phyloP scores from a whole-genome alignment of 2,888 invertebrate genomes.

The Drosophila paucipuncta region DNA sequence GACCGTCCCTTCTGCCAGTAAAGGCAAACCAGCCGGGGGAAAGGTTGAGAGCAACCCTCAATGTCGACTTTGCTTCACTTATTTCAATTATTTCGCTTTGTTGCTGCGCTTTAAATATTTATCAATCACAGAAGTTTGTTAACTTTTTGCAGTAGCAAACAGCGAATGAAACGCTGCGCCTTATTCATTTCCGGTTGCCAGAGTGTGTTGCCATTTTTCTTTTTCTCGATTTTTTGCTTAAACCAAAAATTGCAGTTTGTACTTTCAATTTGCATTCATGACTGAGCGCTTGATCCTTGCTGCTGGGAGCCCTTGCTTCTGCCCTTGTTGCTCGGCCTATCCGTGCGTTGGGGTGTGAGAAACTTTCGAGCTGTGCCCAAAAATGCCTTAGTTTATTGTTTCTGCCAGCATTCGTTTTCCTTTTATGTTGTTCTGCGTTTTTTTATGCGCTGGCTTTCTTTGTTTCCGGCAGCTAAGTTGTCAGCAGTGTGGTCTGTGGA shows the following conservation, averaged over 20 bases:
- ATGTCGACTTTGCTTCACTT: constrained; percentile 83
- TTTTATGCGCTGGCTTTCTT: background rate
- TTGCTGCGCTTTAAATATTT: constrained; percentile 85
- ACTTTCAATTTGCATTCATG: constrained; percentile 71
- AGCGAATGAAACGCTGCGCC: constrained; percentile 12
- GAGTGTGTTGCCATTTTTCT: background rate
- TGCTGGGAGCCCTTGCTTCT: constrained; percentile 1
- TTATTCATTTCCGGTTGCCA: constrained; percentile 54
- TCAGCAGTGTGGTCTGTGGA: constrained; percentile 57
- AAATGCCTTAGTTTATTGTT: constrained; percentile 60
- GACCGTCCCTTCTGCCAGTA: background rate
- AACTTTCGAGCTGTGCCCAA: constrained; percentile 46
- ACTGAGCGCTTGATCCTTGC: constrained; percentile 56
- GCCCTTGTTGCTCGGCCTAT: constrained; percentile 33
- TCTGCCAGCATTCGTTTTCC: constrained; percentile 9
- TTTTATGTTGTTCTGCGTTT: constrained; percentile 3
- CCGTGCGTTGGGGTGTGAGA: constrained; percentile 7
- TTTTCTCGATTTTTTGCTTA: background rate
- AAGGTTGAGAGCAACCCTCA: constrained; percentile 54
- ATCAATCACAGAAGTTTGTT: constrained; percentile 85
- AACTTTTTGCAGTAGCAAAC: constrained; percentile 66
- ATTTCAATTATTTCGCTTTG: constrained; percentile 86
- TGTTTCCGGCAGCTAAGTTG: constrained; percentile 47
- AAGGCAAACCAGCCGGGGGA: constrained; percentile 1
- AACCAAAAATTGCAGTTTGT: constrained; percentile 61